phyloP scores from a whole-genome alignment of 2,797 vertebrate species.

The Antennarius maculatus region DNA sequence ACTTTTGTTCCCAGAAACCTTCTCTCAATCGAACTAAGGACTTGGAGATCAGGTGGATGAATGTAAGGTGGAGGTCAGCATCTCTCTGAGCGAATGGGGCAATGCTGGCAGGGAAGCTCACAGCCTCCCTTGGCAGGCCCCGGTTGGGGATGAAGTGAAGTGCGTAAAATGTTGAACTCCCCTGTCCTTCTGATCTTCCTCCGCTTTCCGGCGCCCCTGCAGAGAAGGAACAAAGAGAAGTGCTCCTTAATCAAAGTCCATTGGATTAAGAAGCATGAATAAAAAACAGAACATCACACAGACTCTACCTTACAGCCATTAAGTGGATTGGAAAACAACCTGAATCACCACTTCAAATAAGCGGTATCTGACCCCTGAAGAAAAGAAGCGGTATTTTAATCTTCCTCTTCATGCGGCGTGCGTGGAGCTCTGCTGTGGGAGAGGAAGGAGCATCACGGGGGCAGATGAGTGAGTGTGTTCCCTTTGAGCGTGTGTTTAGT shows the following conservation, averaged over 20 bases:
- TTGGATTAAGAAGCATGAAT: slow-evolving; percentile 71
- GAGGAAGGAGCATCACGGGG: slow-evolving; percentile 39
- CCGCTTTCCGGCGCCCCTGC: slow-evolving; percentile 61
- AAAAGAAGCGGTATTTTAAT: slow-evolving; percentile 73
- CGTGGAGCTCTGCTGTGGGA: slow-evolving; percentile 47
- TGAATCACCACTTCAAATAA: slow-evolving; percentile 74
- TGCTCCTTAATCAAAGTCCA: slow-evolving; percentile 77
- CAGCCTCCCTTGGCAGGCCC: slow-evolving; percentile 39
- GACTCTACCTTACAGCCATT: slow-evolving; percentile 63
- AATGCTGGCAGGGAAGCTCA: slow-evolving; percentile 49
- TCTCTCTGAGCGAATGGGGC: slow-evolving; percentile 47
- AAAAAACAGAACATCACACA: slow-evolving; percentile 72
- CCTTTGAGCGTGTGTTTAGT: slow-evolving; percentile 11
- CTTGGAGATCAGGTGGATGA: slow-evolving; percentile 34
- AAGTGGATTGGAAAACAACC: slow-evolving; percentile 73
- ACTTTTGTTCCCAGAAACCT: slow-evolving; percentile 19
- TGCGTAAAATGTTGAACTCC: slow-evolving; percentile 71
- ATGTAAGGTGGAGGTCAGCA: slow-evolving; percentile 30
- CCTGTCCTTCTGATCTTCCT: slow-evolving; percentile 71
- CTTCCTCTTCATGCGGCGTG: slow-evolving; percentile 57
- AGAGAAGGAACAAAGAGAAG: slow-evolving; percentile 78
- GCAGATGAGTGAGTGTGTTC: slow-evolving; percentile 17
- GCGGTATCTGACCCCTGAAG: slow-evolving; percentile 68
- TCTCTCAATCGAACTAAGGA: slow-evolving; percentile 14
- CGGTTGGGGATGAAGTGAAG: slow-evolving; percentile 70